Evolutionary conservation across 2,888 invertebrate genomes (phyloP).

Genomic region (Eulithis testata): DNA sequence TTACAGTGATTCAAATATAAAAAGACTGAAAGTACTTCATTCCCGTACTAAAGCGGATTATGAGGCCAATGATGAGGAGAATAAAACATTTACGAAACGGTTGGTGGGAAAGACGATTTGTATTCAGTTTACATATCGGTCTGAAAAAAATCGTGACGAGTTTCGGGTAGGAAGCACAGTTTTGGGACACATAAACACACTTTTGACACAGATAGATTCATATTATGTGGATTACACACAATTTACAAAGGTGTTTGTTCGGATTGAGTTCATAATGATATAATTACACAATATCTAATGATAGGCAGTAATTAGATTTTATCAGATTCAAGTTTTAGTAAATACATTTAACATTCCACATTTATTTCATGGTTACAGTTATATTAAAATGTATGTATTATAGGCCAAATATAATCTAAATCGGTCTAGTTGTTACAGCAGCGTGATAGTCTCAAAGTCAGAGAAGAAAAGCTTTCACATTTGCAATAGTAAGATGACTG

Average conservation of each 20-base stretch:
- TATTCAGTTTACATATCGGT: slow-evolving; percentile 43
- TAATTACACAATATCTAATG: background rate
- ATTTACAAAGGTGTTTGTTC: background rate
- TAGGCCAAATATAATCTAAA: too few species aligned
- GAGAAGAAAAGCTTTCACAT: too few species aligned
- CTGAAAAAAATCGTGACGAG: slow-evolving; percentile 38
- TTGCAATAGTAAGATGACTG: background rate
- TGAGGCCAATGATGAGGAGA: slow-evolving; percentile 10
- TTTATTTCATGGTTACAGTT: too few species aligned
- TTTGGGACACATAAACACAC: slow-evolving; percentile 17
- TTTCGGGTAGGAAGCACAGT: slow-evolving; percentile 37
- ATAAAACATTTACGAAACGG: slow-evolving; percentile 28
- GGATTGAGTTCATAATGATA: background rate
- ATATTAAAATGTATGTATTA: too few species aligned
- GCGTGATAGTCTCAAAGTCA: too few species aligned
- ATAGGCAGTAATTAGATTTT: background rate
- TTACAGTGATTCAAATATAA: too few species aligned
- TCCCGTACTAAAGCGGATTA: slow-evolving; percentile 1
- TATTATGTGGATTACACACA: background rate
- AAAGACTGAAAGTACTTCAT: background rate
- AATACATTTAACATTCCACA: background rate
- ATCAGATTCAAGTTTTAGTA: background rate
- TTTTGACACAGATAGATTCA: slow-evolving; percentile 13
- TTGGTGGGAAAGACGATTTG: slow-evolving; percentile 21
- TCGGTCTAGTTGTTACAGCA: too few species aligned